Evolutionary conservation across 1,140 invertebrate genomes (phyloP).

Genomic region (Oppia nitens): DNA sequence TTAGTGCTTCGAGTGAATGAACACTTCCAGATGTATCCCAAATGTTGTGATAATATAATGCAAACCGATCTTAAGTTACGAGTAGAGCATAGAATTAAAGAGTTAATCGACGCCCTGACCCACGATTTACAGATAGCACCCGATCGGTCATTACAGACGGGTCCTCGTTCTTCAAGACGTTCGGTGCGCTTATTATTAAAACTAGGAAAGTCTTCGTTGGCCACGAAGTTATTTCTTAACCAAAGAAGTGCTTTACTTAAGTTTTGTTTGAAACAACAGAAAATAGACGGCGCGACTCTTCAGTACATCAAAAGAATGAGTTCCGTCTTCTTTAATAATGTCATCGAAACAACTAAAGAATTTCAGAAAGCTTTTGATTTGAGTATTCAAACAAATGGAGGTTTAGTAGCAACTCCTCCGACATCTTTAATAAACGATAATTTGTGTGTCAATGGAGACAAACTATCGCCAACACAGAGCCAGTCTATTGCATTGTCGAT

Average conservation of each 20-base stretch:
- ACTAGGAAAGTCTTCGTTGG: constrained; percentile 50
- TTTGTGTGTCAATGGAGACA: background rate
- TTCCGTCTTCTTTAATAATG: constrained; percentile 68
- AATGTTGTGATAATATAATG: constrained; percentile 15
- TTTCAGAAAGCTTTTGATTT: constrained; percentile 55
- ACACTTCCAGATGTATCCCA: constrained; percentile 22
- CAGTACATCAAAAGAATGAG: constrained; percentile 67
- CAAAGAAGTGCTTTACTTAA: constrained; percentile 65
- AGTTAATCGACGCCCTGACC: constrained; percentile 63
- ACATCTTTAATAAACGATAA: background rate
- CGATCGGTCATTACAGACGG: constrained; percentile 80
- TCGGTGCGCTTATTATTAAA: constrained; percentile 72
- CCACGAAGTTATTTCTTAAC: constrained; percentile 68
- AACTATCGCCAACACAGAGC: background rate
- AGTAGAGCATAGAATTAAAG: constrained; percentile 55
- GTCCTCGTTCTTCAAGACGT: constrained; percentile 62
- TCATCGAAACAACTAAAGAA: constrained; percentile 68
- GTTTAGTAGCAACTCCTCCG: background rate
- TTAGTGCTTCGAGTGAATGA: constrained; percentile 46
- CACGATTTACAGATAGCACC: constrained; percentile 71
- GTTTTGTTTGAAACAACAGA: constrained; percentile 62
- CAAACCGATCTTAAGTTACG: constrained; percentile 25
- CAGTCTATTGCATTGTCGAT: constrained; percentile 1
- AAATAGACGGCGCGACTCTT: constrained; percentile 67
- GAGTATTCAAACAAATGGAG: background rate